A percentile compares a stretch with the other conserved stretches of the same genome.
Conservation (phyloP, 2,113 vertebrate genomes). For the Bombycilla garrulus region DNA sequence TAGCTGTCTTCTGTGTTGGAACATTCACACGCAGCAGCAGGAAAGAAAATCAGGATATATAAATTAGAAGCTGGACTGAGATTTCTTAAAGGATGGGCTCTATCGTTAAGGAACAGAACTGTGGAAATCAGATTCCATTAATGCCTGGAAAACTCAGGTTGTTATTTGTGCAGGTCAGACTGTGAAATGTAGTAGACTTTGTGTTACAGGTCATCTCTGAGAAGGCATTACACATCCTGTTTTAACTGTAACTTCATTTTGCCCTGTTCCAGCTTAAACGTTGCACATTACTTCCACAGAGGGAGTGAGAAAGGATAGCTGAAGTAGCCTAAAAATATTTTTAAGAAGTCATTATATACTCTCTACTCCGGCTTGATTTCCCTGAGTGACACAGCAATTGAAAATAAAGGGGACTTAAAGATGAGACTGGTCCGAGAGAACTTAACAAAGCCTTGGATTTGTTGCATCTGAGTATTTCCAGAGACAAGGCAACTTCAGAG, state of each 20-base stretch:
- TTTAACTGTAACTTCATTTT: not conserved
- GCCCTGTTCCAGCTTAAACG: not conserved
- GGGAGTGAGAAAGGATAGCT: not conserved
- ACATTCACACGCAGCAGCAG: not conserved
- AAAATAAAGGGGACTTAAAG: not conserved
- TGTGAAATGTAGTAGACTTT: not conserved
- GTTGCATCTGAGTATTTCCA: not conserved
- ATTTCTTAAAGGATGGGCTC: not conserved
- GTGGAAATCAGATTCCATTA: not conserved
- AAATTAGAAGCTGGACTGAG: not conserved
- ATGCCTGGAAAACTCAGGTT: not conserved
- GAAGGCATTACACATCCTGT: not conserved
- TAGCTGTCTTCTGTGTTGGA: not conserved
- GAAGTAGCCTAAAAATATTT: not conserved
- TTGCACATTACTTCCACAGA: not conserved
- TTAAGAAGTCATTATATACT: not conserved
- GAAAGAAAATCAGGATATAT: constrained; percentile 36
- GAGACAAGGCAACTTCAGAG: not conserved
- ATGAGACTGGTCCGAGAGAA: not conserved
- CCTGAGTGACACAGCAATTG: not conserved
- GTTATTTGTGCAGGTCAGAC: not conserved
- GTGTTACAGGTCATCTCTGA: not conserved
- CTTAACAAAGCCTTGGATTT: not conserved
- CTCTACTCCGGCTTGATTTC: not conserved
- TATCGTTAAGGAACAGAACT: not conserved